Evolutionary conservation across 2,797 vertebrate genomes (phyloP).

Genomic region (Cynopterus sphinx): DNA sequence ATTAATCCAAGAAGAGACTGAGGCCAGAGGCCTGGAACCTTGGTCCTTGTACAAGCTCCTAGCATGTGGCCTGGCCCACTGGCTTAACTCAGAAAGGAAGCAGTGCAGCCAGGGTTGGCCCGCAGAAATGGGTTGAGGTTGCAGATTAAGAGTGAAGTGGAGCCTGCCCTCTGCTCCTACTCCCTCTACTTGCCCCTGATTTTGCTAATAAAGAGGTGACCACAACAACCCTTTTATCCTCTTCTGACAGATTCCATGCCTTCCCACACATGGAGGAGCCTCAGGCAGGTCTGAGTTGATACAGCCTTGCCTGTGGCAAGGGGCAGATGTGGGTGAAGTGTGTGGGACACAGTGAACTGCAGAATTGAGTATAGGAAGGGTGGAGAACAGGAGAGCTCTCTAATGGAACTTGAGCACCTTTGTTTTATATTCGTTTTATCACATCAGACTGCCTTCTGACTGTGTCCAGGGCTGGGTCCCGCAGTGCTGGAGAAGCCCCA

Average conservation of each 20-base stretch:
- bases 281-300: not conserved
- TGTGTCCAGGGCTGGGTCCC: accelerated
- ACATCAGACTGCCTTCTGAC: not conserved
- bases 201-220: not conserved
- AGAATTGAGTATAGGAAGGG: not conserved
- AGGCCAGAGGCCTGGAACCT: not conserved
- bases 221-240: not conserved
- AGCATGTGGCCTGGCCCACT: not conserved
- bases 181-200: too few species aligned
- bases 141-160: not conserved
- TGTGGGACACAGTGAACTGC: too few species aligned
- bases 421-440: not conserved
- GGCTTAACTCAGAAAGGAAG: not conserved
- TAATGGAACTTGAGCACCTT: not conserved
- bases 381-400: accelerated
- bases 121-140: accelerated
- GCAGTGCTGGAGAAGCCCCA: accelerated
- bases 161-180: not conserved
- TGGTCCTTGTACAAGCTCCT: too few species aligned
- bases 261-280: not conserved
- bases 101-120: accelerated
- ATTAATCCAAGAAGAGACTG: not conserved
- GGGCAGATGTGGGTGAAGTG: not conserved
- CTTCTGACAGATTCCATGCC: not conserved
- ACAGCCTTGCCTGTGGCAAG: not conserved